A percentile compares a stretch with the other conserved stretches of the same genome.
Evolutionary conservation across 1,140 invertebrate genomes (phyloP).

Genomic region (Drosophila tani): DNA sequence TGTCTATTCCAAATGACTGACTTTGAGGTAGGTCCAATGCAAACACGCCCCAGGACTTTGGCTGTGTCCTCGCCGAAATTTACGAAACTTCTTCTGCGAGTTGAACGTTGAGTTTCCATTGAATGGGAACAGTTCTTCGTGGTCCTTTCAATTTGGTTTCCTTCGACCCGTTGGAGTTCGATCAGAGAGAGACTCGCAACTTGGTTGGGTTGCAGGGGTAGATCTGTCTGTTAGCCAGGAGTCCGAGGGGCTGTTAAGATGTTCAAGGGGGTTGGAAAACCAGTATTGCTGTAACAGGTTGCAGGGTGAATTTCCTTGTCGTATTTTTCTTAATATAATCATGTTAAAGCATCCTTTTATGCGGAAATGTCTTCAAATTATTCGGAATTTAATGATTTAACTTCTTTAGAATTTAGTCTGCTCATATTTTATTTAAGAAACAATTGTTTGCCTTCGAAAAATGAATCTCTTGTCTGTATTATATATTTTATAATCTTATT

Average conservation of each 20-base stretch:
- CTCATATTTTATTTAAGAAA: too few species aligned
- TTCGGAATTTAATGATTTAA: background rate
- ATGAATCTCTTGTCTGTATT: background rate
- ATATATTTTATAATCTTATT: background rate
- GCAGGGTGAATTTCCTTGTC: background rate
- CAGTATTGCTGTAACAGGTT: slow-evolving; percentile 29
- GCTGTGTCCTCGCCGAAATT: slow-evolving; percentile 16
- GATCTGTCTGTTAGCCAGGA: background rate
- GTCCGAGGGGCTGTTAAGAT: background rate
- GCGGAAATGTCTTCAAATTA: background rate
- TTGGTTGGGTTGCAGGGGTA: slow-evolving; percentile 47
- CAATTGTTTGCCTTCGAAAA: background rate
- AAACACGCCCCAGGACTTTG: slow-evolving; percentile 34
- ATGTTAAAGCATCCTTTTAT: background rate
- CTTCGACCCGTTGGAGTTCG: background rate
- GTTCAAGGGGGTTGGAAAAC: background rate
- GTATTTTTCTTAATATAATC: too few species aligned
- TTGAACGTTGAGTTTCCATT: slow-evolving; percentile 24
- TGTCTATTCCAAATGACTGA: slow-evolving; percentile 74
- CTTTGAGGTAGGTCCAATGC: slow-evolving; percentile 70
- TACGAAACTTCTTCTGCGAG: slow-evolving; percentile 22
- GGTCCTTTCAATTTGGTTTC: slow-evolving; percentile 10
- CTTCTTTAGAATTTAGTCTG: too few species aligned
- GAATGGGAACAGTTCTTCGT: slow-evolving; percentile 32
- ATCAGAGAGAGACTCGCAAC: background rate